Base-by-base conservation (phyloP, 2,797 vertebrate genomes). In the Paratrypauchen microcephalus region DNA sequence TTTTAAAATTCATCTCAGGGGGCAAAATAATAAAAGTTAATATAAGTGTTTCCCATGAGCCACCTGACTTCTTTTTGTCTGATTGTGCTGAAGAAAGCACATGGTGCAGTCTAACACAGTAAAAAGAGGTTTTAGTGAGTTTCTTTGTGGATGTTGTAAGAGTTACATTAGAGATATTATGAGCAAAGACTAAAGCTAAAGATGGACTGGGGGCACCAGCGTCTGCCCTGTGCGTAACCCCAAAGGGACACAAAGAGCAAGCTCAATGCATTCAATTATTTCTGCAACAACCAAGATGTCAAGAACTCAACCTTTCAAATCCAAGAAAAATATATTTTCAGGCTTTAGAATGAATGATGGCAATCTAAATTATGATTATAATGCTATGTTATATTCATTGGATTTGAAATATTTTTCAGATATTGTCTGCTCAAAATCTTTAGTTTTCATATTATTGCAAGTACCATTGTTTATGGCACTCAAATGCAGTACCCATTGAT, bases 1-100 rank as follows among this genome's bases (percentile, higher is more conserved):
- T 61, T 61, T 41, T 36, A 61, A 39, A 60, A 36, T 61, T 61
- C 59, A 39, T 61, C 32, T 61, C 36, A 61, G 59, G 30, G n/a
- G 19, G 30, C 6, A 28, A 55, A 26, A 32, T 19, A 61, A 61
- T 61, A 39, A 41, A 61, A 15, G 36, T n/a, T 41, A 41, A 41
- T 55, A 24, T 9, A 55, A 13, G 21, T 55, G 52, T 55, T 55
- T 23, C 21, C 11, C 52, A 23, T 21, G 21, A n/a, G 52, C 23
- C 21, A 23, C 21, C 21, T 54, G 52, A 54, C 52, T 21, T 52
- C 8, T 6, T 23, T 23, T 23, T 13, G 3, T 11, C 52, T 55
- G 11, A 55, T 23, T 4, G 21, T 11, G 21, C 21, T 12, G 52
- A 0, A 23, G 21, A 55, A 23, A 50, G 19, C 5, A 50, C 19